Evolutionary conservation across 2,888 invertebrate genomes (phyloP).

Genomic region (Tiliacea aurago): DNA sequence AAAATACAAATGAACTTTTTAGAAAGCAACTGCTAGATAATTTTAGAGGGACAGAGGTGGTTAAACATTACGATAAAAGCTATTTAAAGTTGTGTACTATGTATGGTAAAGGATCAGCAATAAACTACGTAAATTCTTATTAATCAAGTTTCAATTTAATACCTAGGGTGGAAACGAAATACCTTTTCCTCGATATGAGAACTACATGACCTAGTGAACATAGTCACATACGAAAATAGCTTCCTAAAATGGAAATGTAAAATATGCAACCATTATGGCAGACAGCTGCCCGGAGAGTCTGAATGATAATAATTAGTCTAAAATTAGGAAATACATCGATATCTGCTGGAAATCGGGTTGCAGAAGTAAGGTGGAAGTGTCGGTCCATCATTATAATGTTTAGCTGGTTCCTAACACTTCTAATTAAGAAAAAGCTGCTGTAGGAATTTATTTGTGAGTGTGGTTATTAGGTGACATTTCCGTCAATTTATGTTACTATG

Average conservation of each 20-base stretch:
- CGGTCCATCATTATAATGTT: conserved; percentile 16
- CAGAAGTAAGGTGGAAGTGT: conserved; percentile 29
- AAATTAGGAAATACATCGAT: conserved; percentile 23
- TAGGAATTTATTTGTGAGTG: background rate
- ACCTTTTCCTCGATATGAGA: background rate
- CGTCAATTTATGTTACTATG: background rate
- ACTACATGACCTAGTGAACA: background rate
- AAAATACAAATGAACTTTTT: background rate
- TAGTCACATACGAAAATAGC: conserved; percentile 1
- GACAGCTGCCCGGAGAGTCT: background rate
- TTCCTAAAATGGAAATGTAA: conserved; percentile 11
- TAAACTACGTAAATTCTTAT: background rate
- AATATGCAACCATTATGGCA: background rate
- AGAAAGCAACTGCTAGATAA: background rate
- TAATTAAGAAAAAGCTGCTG: conserved; percentile 3
- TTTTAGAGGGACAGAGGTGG: background rate
- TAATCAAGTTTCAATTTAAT: background rate
- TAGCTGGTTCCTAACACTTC: background rate
- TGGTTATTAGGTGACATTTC: background rate
- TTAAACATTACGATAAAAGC: background rate
- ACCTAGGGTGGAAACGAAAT: background rate
- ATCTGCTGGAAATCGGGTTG: conserved; percentile 35
- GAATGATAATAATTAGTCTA: conserved; percentile 19
- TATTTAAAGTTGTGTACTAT: background rate
- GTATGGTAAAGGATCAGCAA: background rate